phyloP scores from a whole-genome alignment of 2,113 vertebrate species.

The Syrmaticus mikado region DNA sequence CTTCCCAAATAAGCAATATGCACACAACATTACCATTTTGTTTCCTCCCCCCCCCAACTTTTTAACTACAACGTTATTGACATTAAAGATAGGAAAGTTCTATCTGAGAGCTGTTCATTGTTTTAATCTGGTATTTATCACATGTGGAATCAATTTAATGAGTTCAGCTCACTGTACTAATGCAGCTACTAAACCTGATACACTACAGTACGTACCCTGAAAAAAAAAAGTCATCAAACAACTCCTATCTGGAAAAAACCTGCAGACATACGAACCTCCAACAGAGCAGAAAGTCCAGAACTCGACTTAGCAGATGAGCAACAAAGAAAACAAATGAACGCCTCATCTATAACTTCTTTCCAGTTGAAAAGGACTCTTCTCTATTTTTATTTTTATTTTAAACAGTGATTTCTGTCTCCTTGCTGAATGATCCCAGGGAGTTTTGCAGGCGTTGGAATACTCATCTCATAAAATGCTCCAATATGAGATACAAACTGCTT shows the following conservation, averaged over 20 bases:
- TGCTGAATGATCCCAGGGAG: neutral
- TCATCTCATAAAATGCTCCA: neutral
- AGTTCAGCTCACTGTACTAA: slow-evolving; percentile 38
- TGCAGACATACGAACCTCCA: slow-evolving; percentile 7
- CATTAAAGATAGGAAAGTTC: neutral
- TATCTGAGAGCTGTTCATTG: neutral
- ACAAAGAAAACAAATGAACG: neutral
- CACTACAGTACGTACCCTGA: neutral
- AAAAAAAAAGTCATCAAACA: neutral
- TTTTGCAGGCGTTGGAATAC: neutral
- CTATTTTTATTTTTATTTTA: no score
- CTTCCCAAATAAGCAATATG: neutral
- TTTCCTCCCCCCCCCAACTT: neutral
- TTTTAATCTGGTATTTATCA: slow-evolving; percentile 11
- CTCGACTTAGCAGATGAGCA: neutral
- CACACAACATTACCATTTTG: neutral
- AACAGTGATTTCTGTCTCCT: neutral
- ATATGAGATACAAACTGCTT: neutral
- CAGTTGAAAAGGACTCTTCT: neutral
- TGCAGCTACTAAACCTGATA: slow-evolving; percentile 44
- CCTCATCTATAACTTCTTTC: neutral
- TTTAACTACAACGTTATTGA: neutral
- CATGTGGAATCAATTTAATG: slow-evolving; percentile 50
- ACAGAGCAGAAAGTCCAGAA: neutral
- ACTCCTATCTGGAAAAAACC: neutral